Evolutionary conservation across 1,140 invertebrate species (phyloP), one percentile per base, ranked within the genome.

Genomic region (Scylla paramamosain): DNA sequence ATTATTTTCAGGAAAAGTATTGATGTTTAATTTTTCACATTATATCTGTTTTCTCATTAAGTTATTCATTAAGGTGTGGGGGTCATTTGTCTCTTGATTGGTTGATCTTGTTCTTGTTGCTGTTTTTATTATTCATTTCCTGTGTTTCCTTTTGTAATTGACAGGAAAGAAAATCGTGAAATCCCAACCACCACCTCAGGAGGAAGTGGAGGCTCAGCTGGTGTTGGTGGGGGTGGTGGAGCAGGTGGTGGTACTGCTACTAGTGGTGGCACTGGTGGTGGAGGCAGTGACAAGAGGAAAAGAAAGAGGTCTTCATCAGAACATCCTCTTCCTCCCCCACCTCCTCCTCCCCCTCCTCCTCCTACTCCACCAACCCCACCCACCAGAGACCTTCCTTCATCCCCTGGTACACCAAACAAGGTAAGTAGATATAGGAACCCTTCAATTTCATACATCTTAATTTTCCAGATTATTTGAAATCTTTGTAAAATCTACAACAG

Each of bases 121-220:
- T 59, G 52, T 59, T 59, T 12, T 59, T 59, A 8, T 59, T 12
- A 59, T 59, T 59, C 52, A 12, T 14, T 14, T 59, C 2, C 10
- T 14, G 16, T 59, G 10, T 92, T 48, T 92, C 29, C 32, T n/a
- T 82, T 29, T 77, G 14, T n/a, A 52, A 52, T 28, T 28, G 20
- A 45, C 45, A 94, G 93, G 29, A 95, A 95, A 82, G 94, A 95
- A 25, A 95, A 94, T 91, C 87, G 93, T 8, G 93, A 94, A 90
- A 48, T 52, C 25, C 93, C 93, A 4, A 91, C 93, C 10, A 94
- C 93, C 14, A 45, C 83, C n/a, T 86, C 90, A 10, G 83, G 82
- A 77, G 83, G 84, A 39, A 82, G 84, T 89, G 48, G 31, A 29
- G 94, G 91, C 12, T 86, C 94, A 29, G 88, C 92, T 84, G 91